Conservation (phyloP, 53 echinoderm and acorn worm species). For the Stichopus horrens region DNA sequence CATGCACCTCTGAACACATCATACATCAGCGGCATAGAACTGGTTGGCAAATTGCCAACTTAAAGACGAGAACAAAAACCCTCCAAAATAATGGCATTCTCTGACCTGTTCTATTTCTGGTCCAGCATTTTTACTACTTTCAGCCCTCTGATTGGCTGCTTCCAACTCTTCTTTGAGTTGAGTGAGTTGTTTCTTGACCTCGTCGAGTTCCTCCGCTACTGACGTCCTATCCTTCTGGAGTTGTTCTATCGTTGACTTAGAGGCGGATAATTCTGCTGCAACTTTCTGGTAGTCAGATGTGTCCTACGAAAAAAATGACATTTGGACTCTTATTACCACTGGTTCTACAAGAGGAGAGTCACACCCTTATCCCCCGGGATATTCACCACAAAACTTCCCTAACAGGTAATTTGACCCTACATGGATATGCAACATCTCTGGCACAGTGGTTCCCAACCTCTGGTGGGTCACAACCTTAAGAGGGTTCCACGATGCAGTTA, state of each 20-base stretch:
- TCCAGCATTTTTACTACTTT: constrained; percentile 24
- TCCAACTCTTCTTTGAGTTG: constrained; percentile 71
- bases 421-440: too few relatives aligned
- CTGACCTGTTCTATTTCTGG: constrained; percentile 41
- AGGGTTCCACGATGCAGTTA: too few relatives aligned
- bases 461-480: too few relatives aligned
- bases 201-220: constrained; percentile 70
- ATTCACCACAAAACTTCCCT: too few relatives aligned
- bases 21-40: too few relatives aligned
- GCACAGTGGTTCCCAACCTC: too few relatives aligned
- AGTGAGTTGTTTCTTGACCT: constrained; percentile 66
- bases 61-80: too few relatives aligned
- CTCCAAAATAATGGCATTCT: not conserved
- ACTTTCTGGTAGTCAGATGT: constrained; percentile 68
- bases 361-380: too few relatives aligned
- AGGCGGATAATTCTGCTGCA: constrained; percentile 61
- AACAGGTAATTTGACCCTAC: too few relatives aligned
- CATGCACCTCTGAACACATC: too few relatives aligned
- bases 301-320: constrained; percentile 37
- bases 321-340: not conserved
- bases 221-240: constrained; percentile 63
- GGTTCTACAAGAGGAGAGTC: too few relatives aligned
- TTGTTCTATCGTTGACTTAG: constrained; percentile 65
- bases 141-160: constrained; percentile 59
- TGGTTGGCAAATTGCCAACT: too few relatives aligned